phyloP scores from a whole-genome alignment of 2,888 invertebrate species.

The Tetranychus truncatus region DNA sequence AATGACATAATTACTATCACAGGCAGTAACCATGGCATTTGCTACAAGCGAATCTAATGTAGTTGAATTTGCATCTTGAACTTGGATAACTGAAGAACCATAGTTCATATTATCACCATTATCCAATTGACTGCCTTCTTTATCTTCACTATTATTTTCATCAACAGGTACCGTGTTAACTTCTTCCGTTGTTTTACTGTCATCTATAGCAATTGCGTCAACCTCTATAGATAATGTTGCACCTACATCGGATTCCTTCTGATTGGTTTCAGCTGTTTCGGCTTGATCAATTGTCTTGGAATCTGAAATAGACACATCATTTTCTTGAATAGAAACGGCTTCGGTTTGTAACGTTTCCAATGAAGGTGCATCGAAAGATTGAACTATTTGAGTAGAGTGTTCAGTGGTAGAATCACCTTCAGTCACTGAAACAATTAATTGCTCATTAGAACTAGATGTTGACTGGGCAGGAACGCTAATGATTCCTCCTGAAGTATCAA shows the following conservation, averaged over 20 bases:
- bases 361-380: background rate
- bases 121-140: background rate
- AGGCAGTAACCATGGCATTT: slow-evolving; percentile 14
- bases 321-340: background rate
- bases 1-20: slow-evolving; percentile 18
- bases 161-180: background rate
- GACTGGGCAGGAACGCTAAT: background rate
- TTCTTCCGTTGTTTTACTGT: background rate
- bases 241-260: background rate
- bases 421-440: background rate
- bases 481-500: slow-evolving; percentile 16
- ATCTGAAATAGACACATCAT: background rate
- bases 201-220: background rate
- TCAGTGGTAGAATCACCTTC: background rate
- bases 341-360: background rate
- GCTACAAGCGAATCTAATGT: slow-evolving; percentile 14
- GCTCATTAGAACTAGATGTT: background rate
- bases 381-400: no score
- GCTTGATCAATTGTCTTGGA: background rate
- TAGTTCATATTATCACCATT: slow-evolving; percentile 4
- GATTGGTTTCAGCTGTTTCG: background rate
- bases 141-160: background rate
- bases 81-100: slow-evolving; percentile 16
- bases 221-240: no score
- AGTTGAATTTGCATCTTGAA: slow-evolving; percentile 14